These are phyloP conservation scores for Uloborus diversus DNA, from an alignment of 1,140 invertebrate genomes.

Conservation along the genomic window DNA sequence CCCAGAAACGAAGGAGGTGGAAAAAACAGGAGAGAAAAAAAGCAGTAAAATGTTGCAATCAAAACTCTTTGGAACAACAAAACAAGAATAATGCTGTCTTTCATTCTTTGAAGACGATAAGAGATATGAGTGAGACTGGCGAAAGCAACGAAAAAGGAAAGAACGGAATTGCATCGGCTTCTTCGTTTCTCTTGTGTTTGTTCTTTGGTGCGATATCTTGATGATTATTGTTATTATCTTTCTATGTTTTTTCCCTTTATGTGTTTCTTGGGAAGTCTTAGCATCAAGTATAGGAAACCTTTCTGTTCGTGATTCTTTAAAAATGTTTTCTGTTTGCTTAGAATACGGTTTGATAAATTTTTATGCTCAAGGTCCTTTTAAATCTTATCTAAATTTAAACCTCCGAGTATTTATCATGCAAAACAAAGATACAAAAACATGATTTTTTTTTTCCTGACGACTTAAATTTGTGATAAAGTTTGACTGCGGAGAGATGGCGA, in stretches of 20 bases:
- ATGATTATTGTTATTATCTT: constrained; percentile 33
- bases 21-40: neutral
- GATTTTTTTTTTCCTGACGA: too few species aligned
- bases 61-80: constrained; percentile 9
- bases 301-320: neutral
- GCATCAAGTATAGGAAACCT: too few species aligned
- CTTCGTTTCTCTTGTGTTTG: neutral
- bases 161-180: neutral
- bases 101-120: neutral
- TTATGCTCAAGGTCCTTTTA: too few species aligned
- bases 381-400: too few species aligned
- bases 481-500: too few species aligned
- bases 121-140: neutral
- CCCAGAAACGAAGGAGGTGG: neutral
- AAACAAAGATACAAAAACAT: too few species aligned
- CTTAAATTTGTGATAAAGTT: too few species aligned
- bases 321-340: too few species aligned
- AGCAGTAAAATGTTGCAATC: constrained; percentile 6
- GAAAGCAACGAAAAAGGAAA: neutral
- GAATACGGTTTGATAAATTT: too few species aligned
- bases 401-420: too few species aligned
- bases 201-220: constrained; percentile 7
- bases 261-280: neutral
- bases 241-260: neutral
- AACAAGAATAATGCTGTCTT: neutral